Base-by-base conservation (phyloP, 2,888 invertebrate species). In the Caenorhabditis virilis region DNA sequence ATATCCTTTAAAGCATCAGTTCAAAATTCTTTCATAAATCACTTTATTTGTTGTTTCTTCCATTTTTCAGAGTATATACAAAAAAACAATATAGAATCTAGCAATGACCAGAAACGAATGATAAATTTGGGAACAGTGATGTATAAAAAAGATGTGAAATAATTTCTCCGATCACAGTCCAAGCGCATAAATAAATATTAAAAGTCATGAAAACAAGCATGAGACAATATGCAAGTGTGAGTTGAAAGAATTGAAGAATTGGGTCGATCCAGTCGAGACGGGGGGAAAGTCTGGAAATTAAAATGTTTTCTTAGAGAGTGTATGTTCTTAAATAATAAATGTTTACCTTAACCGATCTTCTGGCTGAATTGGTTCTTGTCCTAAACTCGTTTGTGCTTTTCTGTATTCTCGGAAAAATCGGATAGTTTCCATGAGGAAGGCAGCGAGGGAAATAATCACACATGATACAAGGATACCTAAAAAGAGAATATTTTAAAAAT, bases 181-280 rank as follows among this genome's bases (percentile, higher is more conserved):
- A 74, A 16, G 56, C 48, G 58, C 81, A 81, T 20, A 81, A 67
- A 69, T 76, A 80, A 22, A 80, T 69, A 60, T 81, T 81, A 73
- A 80, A 81, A n/a, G 79, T 81, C 81, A 81, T 81, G 73, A 81
- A 81, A 54, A 81, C 71, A 36, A 81, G 70, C 81, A 81, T 81
- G 41, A 79, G 71, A 25, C 60, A 47, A 61, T 81, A 81, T 54
- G 75, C 74, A 38, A 81, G 56, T 16, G 69, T 50, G 22, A 81
- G 59, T 46, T 75, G 75, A 25, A 77, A 47, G 23, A 66, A 56
- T 54, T 77, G 78, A n/a, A 80, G 69, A 15, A 67, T 56, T 9
- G 68, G 65, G 46, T 81, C 80, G 20, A 69, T 45, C 43, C 73
- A 27, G 16, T 64, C 62, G 53, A 72, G 48, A 26, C 42, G 48